phyloP scores from a whole-genome alignment of 2,888 invertebrate genomes.

The Aleiodes leptofemur region DNA sequence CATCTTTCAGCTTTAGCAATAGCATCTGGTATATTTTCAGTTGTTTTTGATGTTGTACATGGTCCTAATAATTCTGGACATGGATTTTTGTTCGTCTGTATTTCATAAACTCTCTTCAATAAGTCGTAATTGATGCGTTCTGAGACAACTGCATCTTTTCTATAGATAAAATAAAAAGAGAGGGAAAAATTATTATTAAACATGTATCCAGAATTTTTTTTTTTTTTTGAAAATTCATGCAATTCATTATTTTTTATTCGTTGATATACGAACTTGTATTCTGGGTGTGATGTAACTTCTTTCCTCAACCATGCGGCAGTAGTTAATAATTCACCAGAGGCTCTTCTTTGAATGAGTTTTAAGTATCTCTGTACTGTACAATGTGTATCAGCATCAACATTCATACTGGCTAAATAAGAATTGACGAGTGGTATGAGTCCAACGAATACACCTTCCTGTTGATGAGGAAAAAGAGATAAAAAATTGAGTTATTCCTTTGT shows the following conservation, averaged over 20 bases:
- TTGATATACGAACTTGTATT: conserved; percentile 85
- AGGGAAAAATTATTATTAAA: not conserved
- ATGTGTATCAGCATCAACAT: conserved; percentile 98
- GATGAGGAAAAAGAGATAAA: conserved; percentile 35
- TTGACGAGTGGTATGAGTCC: conserved; percentile 96
- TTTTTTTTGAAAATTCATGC: not conserved
- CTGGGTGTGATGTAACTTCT: conserved; percentile 91
- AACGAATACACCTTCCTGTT: conserved; percentile 90
- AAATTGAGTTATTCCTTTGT: not conserved
- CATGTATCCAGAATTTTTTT: not conserved
- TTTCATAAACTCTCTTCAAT: conserved; percentile 84
- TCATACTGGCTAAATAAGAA: conserved; percentile 95
- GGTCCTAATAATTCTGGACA: conserved; percentile 88
- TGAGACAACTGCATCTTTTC: conserved; percentile 91
- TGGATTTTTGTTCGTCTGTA: conserved; percentile 83
- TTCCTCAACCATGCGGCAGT: conserved; percentile 96
- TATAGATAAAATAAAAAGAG: conserved; percentile 69
- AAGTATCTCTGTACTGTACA: conserved; percentile 98
- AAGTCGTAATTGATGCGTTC: conserved; percentile 95
- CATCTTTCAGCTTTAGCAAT: conserved; percentile 78
- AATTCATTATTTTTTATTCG: conserved; percentile 23
- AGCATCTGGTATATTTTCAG: conserved; percentile 89
- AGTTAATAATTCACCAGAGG: conserved; percentile 92
- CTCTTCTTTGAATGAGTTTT: conserved; percentile 91
- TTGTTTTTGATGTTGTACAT: conserved; percentile 86